These are phyloP conservation scores for Malurus splendens DNA, from an alignment of 2,797 vertebrate species.

Conservation along the genomic window DNA sequence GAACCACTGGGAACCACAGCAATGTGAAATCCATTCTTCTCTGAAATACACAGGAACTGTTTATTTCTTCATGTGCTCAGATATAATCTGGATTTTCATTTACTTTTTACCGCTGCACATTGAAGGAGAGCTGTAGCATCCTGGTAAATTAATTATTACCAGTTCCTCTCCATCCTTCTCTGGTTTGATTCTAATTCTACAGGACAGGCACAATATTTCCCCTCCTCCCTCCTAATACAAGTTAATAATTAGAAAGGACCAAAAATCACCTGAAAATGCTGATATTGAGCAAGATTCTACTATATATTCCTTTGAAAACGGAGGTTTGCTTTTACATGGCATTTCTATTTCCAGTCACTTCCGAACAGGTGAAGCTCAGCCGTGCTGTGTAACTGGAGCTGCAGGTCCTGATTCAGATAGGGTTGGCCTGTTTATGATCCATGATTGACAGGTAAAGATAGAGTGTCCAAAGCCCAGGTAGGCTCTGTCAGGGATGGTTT, in stretches of 20 bases:
- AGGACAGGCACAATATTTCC: not conserved
- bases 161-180: not conserved
- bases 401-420: not conserved
- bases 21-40: constrained; percentile 50
- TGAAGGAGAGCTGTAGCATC: constrained; percentile 39
- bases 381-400: not conserved
- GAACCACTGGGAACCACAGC: constrained; percentile 38
- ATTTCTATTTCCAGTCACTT: not conserved
- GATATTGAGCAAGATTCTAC: not conserved
- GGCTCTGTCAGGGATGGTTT: not conserved
- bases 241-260: not conserved
- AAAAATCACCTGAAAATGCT: not conserved
- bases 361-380: not conserved
- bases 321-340: not conserved
- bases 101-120: constrained; percentile 37
- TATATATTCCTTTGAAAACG: not conserved
- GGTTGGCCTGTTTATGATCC: not conserved
- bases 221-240: not conserved
- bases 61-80: constrained; percentile 64
- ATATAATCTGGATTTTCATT: constrained; percentile 68
- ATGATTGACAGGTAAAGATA: not conserved
- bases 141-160: constrained; percentile 64
- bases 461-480: not conserved
- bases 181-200: constrained; percentile 6
- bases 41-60: constrained; percentile 55